phyloP scores from a whole-genome alignment of 2,797 vertebrate species.

The Syndactyla subalaris region DNA sequence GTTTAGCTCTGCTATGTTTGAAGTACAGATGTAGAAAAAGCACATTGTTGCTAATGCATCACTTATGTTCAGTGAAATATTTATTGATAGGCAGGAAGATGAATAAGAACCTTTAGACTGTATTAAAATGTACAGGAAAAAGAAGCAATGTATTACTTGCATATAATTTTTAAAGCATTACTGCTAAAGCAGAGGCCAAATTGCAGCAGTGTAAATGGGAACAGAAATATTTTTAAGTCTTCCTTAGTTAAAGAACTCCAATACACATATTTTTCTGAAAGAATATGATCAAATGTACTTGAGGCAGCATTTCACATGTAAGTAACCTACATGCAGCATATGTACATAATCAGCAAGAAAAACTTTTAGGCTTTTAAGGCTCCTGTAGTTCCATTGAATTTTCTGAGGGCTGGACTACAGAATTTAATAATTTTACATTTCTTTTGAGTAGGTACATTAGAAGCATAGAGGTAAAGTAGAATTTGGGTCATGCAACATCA shows the following conservation, averaged over 20 bases:
- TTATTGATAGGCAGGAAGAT: constrained; percentile 47
- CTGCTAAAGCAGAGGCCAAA: constrained; percentile 29
- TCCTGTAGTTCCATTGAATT: constrained; percentile 26
- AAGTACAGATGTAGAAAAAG: constrained; percentile 39
- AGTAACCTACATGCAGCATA: background rate
- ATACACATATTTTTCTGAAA: constrained; percentile 33
- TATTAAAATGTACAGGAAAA: constrained; percentile 56
- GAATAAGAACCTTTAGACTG: constrained; percentile 53
- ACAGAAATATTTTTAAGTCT: constrained; percentile 55
- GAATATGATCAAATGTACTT: background rate
- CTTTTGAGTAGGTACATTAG: background rate
- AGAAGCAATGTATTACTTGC: constrained; percentile 53
- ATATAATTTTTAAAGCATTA: constrained; percentile 55
- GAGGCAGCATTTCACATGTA: background rate
- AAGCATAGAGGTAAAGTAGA: constrained; percentile 6
- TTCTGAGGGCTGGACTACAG: background rate
- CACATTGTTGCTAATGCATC: constrained; percentile 31
- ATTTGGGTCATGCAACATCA: background rate
- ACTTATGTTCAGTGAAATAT: constrained; percentile 43
- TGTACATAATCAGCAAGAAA: background rate
- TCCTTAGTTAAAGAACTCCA: background rate
- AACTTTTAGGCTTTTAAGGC: constrained; percentile 25
- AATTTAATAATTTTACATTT: constrained; percentile 45
- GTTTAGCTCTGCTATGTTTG: background rate
- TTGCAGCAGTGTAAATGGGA: constrained; percentile 8